phyloP scores from a whole-genome alignment of 2,113 vertebrate genomes.

The Turnix velox region DNA sequence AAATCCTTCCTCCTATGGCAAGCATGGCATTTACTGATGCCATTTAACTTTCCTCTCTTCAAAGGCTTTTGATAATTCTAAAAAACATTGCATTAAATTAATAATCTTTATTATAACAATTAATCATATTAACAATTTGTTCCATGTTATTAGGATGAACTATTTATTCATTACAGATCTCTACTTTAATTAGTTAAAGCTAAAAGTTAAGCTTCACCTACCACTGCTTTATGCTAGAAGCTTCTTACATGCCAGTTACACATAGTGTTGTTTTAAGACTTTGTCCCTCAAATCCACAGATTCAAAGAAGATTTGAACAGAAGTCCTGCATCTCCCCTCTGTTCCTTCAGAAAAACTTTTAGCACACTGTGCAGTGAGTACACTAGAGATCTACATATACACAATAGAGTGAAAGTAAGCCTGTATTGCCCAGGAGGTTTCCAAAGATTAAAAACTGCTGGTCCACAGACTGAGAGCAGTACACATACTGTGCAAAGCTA shows the following conservation, averaged over 20 bases:
- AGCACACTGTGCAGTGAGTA: background rate
- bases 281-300: background rate
- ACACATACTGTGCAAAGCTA: background rate
- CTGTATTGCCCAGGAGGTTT: background rate
- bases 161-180: background rate
- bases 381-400: accelerated
- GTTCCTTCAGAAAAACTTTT: background rate
- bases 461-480: background rate
- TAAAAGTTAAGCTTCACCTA: background rate
- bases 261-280: background rate
- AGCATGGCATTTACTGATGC: constrained; percentile 1
- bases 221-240: background rate
- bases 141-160: too few relatives aligned
- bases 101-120: background rate
- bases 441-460: background rate
- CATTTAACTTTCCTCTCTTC: constrained; percentile 15
- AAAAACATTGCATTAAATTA: background rate
- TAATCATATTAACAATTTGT: background rate
- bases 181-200: background rate
- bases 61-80: background rate
- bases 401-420: accelerated
- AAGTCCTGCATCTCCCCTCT: background rate
- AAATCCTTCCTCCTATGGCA: constrained; percentile 43
- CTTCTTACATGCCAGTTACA: background rate
- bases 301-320: background rate